phyloP scores from a whole-genome alignment of 2,113 vertebrate genomes.

The Grallaria varia region DNA sequence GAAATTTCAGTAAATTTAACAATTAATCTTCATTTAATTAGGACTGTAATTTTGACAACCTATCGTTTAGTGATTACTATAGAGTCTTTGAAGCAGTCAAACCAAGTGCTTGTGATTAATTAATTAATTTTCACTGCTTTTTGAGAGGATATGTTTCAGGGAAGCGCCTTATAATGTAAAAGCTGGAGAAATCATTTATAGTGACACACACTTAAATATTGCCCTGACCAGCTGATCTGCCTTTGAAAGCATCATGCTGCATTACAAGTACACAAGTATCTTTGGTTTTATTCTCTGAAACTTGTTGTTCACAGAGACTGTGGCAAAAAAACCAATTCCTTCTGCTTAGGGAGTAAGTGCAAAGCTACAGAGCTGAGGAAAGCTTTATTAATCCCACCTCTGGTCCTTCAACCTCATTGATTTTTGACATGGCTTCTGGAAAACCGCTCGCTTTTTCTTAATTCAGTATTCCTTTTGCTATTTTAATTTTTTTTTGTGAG shows the following conservation, averaged over 20 bases:
- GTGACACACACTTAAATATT: neutral
- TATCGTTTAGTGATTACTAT: neutral
- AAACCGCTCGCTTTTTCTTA: conserved; percentile 11
- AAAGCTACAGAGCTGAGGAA: neutral
- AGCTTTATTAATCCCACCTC: neutral
- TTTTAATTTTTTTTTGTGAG: neutral
- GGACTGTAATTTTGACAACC: neutral
- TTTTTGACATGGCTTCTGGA: conserved; percentile 38
- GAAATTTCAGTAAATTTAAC: conserved; percentile 30
- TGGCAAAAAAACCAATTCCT: neutral
- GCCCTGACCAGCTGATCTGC: neutral
- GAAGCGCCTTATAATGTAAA: neutral
- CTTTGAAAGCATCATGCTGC: neutral
- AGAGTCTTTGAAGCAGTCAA: neutral
- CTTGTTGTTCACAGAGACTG: neutral
- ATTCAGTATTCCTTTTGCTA: neutral
- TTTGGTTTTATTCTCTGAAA: conserved; percentile 6
- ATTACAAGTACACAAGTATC: neutral
- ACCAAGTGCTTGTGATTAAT: neutral
- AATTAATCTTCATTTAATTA: conserved; percentile 41
- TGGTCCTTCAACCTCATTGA: neutral
- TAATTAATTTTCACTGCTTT: neutral
- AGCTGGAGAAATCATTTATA: neutral
- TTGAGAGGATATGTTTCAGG: neutral
- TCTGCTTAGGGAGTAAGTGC: neutral